Conservation (phyloP, 2,797 vertebrate genomes). For the Neosilurus mollespiculum region DNA sequence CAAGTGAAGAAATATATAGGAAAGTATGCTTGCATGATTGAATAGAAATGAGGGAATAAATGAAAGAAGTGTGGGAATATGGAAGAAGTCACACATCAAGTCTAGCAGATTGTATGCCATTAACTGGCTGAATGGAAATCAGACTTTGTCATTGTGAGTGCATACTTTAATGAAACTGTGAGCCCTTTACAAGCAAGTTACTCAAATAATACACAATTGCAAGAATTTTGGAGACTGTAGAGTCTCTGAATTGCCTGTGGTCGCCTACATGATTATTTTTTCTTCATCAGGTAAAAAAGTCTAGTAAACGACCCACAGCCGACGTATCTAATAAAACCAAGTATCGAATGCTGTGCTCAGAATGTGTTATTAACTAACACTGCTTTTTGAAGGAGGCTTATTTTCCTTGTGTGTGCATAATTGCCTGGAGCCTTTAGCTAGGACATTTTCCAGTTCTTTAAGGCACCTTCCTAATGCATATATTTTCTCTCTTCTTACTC, state of each 20-base stretch:
- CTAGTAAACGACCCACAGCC: neutral
- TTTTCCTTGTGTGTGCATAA: constrained; percentile 16
- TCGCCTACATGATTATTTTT: neutral
- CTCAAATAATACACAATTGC: constrained; percentile 41
- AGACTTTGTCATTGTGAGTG: constrained; percentile 55
- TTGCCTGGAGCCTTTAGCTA: neutral
- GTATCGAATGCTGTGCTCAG: constrained; percentile 1
- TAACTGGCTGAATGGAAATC: constrained; percentile 54
- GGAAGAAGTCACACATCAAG: constrained; percentile 49
- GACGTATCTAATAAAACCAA: neutral
- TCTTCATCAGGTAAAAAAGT: neutral
- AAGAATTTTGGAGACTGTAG: constrained; percentile 16
- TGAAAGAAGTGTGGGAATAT: neutral
- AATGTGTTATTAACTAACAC: constrained; percentile 12
- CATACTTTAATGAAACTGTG: constrained; percentile 49
- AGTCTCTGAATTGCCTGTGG: constrained; percentile 25
- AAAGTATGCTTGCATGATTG: constrained; percentile 22
- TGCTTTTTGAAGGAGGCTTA: neutral
- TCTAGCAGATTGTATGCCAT: constrained; percentile 55
- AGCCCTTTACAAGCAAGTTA: constrained; percentile 45
- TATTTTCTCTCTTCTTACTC: constrained; percentile 2
- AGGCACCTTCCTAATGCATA: neutral
- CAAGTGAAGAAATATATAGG: constrained; percentile 50
- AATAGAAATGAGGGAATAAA: constrained; percentile 47
- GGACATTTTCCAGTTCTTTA: constrained; percentile 9